A percentile compares a stretch with the other conserved stretches of the same genome.
phyloP scores from a whole-genome alignment of 2,888 invertebrate species.

The Acrobasis suavella region DNA sequence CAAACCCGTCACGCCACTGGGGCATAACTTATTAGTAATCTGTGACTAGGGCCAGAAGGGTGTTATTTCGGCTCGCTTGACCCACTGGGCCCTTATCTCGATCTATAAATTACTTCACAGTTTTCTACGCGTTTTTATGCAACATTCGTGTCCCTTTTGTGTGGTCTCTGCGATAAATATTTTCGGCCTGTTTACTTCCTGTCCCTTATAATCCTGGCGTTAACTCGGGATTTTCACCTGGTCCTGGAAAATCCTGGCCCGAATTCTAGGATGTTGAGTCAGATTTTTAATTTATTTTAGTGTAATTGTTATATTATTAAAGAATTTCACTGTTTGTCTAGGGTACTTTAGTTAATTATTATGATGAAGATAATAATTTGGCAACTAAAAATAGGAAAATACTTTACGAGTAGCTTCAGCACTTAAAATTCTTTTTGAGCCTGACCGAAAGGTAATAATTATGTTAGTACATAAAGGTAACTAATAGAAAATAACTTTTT shows the following conservation, averaged over 20 bases:
- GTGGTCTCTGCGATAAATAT: conserved; percentile 17
- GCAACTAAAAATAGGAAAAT: too few species aligned
- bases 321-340: too few species aligned
- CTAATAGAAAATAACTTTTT: too few species aligned
- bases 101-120: conserved; percentile 56
- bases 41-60: conserved; percentile 32
- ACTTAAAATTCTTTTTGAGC: too few species aligned
- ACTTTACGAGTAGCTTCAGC: too few species aligned
- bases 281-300: too few species aligned
- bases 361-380: too few species aligned
- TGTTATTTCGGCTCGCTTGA: conserved; percentile 28
- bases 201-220: background rate
- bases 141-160: conserved; percentile 37
- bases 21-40: conserved; percentile 1
- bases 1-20: conserved; percentile 41
- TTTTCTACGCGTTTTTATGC: conserved; percentile 43
- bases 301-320: too few species aligned
- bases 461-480: too few species aligned
- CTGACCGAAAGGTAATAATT: too few species aligned
- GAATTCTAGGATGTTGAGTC: background rate
- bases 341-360: too few species aligned
- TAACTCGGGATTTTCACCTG: background rate
- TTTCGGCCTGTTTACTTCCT: background rate
- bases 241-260: background rate
- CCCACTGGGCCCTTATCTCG: conserved; percentile 42